Base-by-base conservation (phyloP, 2,113 vertebrate genomes). In the Typhlomys cinereus region DNA sequence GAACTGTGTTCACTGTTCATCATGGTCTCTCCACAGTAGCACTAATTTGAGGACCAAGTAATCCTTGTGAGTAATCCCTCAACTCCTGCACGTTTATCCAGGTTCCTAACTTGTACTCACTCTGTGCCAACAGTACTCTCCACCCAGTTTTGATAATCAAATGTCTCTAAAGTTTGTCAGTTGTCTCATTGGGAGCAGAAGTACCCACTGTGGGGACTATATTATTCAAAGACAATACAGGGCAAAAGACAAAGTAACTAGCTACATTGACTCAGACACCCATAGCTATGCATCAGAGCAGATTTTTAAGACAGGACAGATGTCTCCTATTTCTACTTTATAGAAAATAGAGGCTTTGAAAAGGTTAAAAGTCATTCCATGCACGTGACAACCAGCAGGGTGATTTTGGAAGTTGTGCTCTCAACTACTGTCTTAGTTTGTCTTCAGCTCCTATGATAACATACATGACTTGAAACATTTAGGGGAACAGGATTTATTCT, bases 91-190 rank as follows among this genome's bases (percentile, higher is more conserved):
- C 17, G 31, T 3, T 31, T 3, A 36, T 44, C 25, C 25, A 80
- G 9, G 21, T 6, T 14, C 23, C 25, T 25, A 76, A 66, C 48
- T 44, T 69, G 76, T 48, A 4, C 8, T 64, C 64, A n/a, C 57
- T 7, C 9, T 2, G 2, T 2, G 81, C 41, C 73, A 23, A 1
- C 0, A 11, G 52, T 57, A 7, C 2, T 21, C 50, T 76, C 39
- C 0, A 0, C n/a, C 31, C 1, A 20, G 15, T 0, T 36, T 5
- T 48, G 31, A 50, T 36, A 21, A 66, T 34, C 59, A 66, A 36
- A 50, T 29, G 27, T 46, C 39, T 59, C 21, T 6, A 2, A 57
- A 18, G 1, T 1, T 29, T 12, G 23, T 4, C 27, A 31, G 17
- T 52, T 50, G 29, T 13, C 62, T 41, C 8, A 1, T 1, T n/a